phyloP scores from a whole-genome alignment of 2,797 vertebrate genomes.

The Eulemur albifrons region DNA sequence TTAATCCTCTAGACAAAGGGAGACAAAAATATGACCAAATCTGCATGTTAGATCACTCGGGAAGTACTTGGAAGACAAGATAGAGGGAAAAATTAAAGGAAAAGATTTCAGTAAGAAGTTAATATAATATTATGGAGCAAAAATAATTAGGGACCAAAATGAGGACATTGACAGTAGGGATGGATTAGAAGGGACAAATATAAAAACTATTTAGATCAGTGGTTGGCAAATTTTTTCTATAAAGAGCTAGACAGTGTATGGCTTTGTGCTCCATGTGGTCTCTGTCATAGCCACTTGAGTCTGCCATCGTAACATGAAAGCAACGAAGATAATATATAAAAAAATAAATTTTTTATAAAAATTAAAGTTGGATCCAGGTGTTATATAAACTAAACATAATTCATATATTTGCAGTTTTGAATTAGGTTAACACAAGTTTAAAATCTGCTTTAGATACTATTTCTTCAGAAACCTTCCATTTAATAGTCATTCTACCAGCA shows the following conservation, averaged over 20 bases:
- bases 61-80: background rate
- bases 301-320: background rate
- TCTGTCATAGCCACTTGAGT: background rate
- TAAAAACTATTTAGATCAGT: background rate
- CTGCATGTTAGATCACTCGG: background rate
- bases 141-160: background rate
- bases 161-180: background rate
- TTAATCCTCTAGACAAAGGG: background rate
- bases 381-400: background rate
- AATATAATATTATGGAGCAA: background rate
- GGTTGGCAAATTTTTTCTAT: background rate
- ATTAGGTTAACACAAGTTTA: conserved; percentile 17
- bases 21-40: background rate
- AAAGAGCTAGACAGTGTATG: background rate
- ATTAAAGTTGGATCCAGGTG: background rate
- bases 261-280: background rate
- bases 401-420: background rate
- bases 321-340: background rate
- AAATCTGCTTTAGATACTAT: background rate
- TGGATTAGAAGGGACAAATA: background rate
- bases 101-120: background rate
- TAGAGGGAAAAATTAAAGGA: background rate
- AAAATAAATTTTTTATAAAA: background rate
- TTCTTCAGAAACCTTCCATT: conserved; percentile 22
- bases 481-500: background rate